phyloP scores from a whole-genome alignment of 2,888 invertebrate genomes.

The Girardia tigrina region DNA sequence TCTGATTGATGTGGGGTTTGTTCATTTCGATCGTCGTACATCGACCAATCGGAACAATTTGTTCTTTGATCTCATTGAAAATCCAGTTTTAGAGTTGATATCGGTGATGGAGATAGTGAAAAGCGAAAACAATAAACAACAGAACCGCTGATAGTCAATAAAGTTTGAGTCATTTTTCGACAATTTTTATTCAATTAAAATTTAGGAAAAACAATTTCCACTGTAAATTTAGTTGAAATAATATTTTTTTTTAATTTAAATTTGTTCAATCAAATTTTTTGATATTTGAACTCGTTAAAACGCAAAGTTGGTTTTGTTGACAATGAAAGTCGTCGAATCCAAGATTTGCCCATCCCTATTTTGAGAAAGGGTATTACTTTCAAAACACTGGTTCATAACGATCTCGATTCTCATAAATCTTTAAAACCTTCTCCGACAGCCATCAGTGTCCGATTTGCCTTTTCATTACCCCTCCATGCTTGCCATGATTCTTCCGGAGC shows the following conservation, averaged over 20 bases:
- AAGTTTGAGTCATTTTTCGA: background rate
- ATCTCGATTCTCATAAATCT: too few species aligned
- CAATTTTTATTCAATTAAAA: too few species aligned
- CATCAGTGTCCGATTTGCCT: too few species aligned
- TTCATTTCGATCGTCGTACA: background rate
- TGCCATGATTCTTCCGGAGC: too few species aligned
- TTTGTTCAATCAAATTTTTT: constrained; percentile 5
- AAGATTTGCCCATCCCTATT: too few species aligned
- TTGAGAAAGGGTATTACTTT: too few species aligned
- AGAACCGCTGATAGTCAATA: background rate
- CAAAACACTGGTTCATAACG: too few species aligned
- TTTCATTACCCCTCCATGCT: too few species aligned
- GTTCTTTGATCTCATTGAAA: constrained; percentile 54
- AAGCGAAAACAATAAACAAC: background rate
- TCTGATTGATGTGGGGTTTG: background rate
- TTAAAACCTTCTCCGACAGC: too few species aligned
- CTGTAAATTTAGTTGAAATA: background rate
- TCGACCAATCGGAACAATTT: background rate
- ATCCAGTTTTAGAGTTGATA: constrained; percentile 71
- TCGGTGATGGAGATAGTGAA: constrained; percentile 61
- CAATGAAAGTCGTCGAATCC: too few species aligned
- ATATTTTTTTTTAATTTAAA: background rate
- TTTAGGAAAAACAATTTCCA: background rate
- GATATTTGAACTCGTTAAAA: constrained; percentile 3
- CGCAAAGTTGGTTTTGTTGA: too few species aligned